Evolutionary conservation across 2,797 vertebrate species (phyloP).

Genomic region (Sebastes matsubarae): DNA sequence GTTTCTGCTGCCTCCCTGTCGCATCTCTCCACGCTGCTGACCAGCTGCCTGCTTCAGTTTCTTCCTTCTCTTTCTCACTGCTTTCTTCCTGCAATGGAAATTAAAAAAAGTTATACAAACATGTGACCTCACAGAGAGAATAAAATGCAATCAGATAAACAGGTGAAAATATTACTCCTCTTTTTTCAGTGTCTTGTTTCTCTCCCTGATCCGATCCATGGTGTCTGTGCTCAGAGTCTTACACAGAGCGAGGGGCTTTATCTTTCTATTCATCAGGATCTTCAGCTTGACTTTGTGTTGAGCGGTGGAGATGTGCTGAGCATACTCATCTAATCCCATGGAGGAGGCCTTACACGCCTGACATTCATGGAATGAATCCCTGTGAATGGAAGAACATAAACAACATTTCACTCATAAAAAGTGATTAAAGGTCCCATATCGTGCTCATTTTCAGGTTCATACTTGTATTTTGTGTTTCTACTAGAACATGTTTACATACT

Average conservation of each 20-base stretch:
- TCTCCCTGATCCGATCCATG: neutral
- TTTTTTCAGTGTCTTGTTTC: constrained; percentile 51
- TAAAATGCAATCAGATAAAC: neutral
- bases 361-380: constrained; percentile 65
- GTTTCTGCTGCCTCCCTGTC: neutral
- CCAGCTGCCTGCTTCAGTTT: constrained; percentile 18
- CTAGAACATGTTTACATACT: too few species aligned
- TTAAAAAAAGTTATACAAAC: neutral
- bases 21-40: neutral
- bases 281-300: constrained; percentile 58
- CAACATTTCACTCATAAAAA: neutral
- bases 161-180: constrained; percentile 42
- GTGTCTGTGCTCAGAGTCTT: constrained; percentile 12
- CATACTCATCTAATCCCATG: constrained; percentile 46
- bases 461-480: too few species aligned
- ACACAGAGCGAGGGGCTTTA: neutral
- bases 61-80: constrained; percentile 17
- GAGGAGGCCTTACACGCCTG: constrained; percentile 54
- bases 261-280: neutral
- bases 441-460: too few species aligned
- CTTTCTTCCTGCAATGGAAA: constrained; percentile 50
- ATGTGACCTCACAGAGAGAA: neutral
- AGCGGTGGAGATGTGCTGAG: constrained; percentile 54
- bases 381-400: constrained; percentile 30
- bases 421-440: too few species aligned